Evolutionary conservation across 2,888 invertebrate genomes (phyloP), one percentile per base, ranked within the genome.

Genomic region (Vesta saturnalis): DNA sequence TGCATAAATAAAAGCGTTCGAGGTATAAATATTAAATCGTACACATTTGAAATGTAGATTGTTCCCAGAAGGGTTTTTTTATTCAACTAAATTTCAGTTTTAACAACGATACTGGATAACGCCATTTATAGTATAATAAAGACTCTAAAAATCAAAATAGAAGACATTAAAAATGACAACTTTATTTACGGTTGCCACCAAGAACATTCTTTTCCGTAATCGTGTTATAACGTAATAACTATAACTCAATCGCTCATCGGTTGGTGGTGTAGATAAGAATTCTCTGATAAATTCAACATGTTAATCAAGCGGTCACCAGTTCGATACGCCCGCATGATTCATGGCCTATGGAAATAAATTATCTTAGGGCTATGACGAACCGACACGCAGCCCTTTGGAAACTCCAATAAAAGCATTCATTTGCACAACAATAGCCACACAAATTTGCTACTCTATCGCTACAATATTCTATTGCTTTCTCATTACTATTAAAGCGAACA

Each of bases 351-450:
- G 77, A 81, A 79, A 81, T 79, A 79, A 81, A 81, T 81, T 81
- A 79, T 80, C 79, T 78, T 76, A 79, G 78, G 76, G 65, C 76
- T 79, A 78, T 78, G 79, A 80, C 78, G 79, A 78, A 75, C 75
- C 74, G 72, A 74, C 80, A 81, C 81, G 81, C 80, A 79, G 78
- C 76, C 69, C 75, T 74, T 78, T 79, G 80, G 80, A 81, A 69
- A 77, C 76, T 76, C 78, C 79, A 81, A 81, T 82, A 80, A 82
- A 82, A 81, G 81, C 81, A 80, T 77, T 81, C 80, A 83, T 83
- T 83, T 83, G 82, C 83, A 83, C 82, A 81, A 83, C 83, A 83
- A 83, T 82, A 77, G 79, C 77, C 73, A 74, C 72, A 78, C 79
- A 79, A 83, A 82, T 83, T 82, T 82, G 79, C 80, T 77, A 78